phyloP scores from a whole-genome alignment of 2,797 vertebrate genomes.

The Anguilla megastoma region DNA sequence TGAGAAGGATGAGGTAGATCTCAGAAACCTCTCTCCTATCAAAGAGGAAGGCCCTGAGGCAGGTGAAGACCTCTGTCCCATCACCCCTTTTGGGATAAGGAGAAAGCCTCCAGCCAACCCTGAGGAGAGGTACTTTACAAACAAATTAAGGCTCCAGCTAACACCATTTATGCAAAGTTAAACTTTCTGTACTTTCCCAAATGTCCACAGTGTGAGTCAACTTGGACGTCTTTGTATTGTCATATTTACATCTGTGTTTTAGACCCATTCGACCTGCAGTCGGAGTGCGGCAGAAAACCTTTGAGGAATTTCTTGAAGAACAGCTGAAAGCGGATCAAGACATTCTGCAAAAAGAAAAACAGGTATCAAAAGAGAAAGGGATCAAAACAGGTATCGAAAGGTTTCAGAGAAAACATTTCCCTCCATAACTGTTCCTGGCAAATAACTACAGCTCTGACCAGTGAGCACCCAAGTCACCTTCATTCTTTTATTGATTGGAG shows the following conservation, averaged over 20 bases:
- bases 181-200: background rate
- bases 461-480: background rate
- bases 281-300: slow-evolving; percentile 54
- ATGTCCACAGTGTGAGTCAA: background rate
- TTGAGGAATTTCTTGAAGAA: slow-evolving; percentile 61
- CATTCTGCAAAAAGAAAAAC: slow-evolving; percentile 40
- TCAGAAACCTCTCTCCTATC: slow-evolving; percentile 48
- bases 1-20: slow-evolving; percentile 38
- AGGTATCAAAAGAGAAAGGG: slow-evolving; percentile 43
- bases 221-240: background rate
- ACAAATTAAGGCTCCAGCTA: background rate
- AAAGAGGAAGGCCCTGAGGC: slow-evolving; percentile 50
- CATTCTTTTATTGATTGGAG: background rate
- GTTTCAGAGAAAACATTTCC: background rate
- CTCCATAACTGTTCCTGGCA: background rate
- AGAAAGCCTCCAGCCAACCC: slow-evolving; percentile 35
- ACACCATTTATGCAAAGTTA: background rate
- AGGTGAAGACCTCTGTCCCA: slow-evolving; percentile 27
- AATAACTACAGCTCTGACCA: background rate
- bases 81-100: slow-evolving; percentile 47
- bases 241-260: background rate
- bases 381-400: no score
- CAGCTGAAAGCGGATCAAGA: slow-evolving; percentile 52
- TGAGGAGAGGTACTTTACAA: slow-evolving; percentile 61
- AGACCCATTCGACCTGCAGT: slow-evolving; percentile 55